Percentiles rank a stretch among this genome's conserved stretches.
Evolutionary conservation across 1,140 invertebrate species (phyloP).

Genomic region (Cydia pomonella): DNA sequence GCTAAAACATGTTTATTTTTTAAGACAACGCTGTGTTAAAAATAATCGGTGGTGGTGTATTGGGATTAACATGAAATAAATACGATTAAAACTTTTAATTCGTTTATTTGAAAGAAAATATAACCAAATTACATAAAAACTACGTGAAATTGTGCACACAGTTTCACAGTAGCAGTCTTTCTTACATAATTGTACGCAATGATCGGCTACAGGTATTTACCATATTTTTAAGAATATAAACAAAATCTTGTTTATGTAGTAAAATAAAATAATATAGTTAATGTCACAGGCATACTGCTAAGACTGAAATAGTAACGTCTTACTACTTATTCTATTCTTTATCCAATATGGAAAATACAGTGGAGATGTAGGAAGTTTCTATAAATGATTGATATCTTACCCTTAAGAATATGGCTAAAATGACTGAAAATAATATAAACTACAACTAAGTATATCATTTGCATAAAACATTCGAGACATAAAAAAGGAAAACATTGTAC

Average conservation of each 20-base stretch:
- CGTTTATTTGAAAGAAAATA: constrained; percentile 56
- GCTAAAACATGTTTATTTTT: no score
- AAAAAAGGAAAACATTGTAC: constrained; percentile 4
- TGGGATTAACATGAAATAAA: constrained; percentile 24
- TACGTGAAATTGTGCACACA: constrained; percentile 44
- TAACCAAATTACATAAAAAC: constrained; percentile 51
- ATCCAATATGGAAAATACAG: neutral
- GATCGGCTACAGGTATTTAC: constrained; percentile 15
- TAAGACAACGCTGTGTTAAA: no score
- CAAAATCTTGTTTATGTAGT: constrained; percentile 32
- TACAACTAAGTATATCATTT: constrained; percentile 39
- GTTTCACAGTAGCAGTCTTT: constrained; percentile 57
- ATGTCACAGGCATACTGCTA: constrained; percentile 49
- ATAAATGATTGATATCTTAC: constrained; percentile 20
- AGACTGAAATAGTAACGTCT: constrained; percentile 10
- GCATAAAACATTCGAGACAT: constrained; percentile 38
- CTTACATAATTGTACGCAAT: constrained; percentile 43
- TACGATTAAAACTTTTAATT: constrained; percentile 39
- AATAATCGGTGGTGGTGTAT: neutral
- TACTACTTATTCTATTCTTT: constrained; percentile 12
- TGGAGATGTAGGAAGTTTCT: constrained; percentile 39
- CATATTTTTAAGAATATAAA: constrained; percentile 24
- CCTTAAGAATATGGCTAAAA: constrained; percentile 57
- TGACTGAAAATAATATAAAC: constrained; percentile 54
- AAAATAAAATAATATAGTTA: constrained; percentile 28